Evolutionary conservation across 2,888 invertebrate species (phyloP), one percentile per base, ranked within the genome.

Genomic region (Mylabris sibirica): DNA sequence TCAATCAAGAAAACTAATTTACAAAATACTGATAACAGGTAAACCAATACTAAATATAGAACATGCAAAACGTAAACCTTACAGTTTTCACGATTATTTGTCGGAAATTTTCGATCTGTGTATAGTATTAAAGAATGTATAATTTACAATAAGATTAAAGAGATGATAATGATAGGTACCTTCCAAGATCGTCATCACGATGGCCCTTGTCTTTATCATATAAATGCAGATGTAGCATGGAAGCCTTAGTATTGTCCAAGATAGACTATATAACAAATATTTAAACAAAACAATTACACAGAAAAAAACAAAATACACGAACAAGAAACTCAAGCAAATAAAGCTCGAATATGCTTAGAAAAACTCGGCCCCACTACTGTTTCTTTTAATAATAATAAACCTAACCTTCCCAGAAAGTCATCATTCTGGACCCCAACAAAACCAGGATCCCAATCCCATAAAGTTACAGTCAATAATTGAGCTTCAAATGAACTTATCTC

Each of bases 161-260:
- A 62, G 59, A 60, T 44, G 68, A 60, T 57, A 69, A 22, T 65
- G 60, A 59, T 66, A 59, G 73, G 73, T 83, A 84, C 95, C 96
- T 95, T 90, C 98, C 98, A 81, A 98, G 91, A 80, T 92, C 91
- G 87, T 98, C 98, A 87, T 98, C 97, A 84, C 92, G 91, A 83
- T 92, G 93, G 78, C 94, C 92, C 82, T 93, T 92, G 89, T 98
- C 97, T 91, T 96, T 94, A 90, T 98, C 97, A 90, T 89, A 95
- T 80, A 97, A 90, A 84, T 87, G 88, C 83, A 94, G 88, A 81
- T 85, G 85, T 81, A 92, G 85, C 79, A 89, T 84, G 76, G 86
- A 84, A 75, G 85, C 86, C 75, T 85, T 85, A 71, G 85, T 81
- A 75, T 86, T 86, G 83, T 90, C 90, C 87, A 90, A 87, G 86